Evolutionary conservation across 2,113 vertebrate genomes (phyloP).

Genomic region (Numida meleagris): DNA sequence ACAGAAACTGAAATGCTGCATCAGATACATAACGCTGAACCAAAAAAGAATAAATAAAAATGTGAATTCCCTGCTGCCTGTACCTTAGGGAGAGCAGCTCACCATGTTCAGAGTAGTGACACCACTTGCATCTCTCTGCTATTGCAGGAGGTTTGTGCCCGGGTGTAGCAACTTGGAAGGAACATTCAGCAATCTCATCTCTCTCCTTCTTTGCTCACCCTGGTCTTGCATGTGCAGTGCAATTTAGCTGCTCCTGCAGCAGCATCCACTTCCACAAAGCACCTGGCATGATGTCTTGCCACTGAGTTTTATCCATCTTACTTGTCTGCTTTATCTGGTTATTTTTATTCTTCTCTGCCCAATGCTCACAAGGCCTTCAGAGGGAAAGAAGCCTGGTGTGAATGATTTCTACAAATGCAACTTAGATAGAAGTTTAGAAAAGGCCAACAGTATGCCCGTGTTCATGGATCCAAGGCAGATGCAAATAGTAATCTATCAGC

Average conservation of each 20-base stretch:
- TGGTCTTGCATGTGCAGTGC: background rate
- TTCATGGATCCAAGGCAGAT: background rate
- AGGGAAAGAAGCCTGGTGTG: background rate
- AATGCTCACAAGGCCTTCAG: background rate
- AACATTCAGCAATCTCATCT: background rate
- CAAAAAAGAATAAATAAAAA: background rate
- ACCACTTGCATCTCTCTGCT: background rate
- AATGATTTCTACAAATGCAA: background rate
- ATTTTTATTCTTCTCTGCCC: background rate
- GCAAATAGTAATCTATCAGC: slow-evolving; percentile 3
- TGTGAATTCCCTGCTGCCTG: background rate
- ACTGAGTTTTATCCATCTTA: background rate
- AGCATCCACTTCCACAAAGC: background rate
- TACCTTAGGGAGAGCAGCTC: background rate
- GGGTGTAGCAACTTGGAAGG: background rate
- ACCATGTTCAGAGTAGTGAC: background rate
- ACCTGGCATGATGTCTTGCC: background rate
- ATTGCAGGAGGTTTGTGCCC: background rate
- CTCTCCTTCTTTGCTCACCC: background rate
- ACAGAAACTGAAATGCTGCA: background rate
- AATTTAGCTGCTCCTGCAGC: background rate
- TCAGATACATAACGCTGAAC: background rate
- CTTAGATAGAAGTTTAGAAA: background rate
- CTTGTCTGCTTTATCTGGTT: background rate
- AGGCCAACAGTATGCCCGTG: background rate